Conservation (phyloP, 2,113 vertebrate species). For the Protobothrops flavoviridis region DNA sequence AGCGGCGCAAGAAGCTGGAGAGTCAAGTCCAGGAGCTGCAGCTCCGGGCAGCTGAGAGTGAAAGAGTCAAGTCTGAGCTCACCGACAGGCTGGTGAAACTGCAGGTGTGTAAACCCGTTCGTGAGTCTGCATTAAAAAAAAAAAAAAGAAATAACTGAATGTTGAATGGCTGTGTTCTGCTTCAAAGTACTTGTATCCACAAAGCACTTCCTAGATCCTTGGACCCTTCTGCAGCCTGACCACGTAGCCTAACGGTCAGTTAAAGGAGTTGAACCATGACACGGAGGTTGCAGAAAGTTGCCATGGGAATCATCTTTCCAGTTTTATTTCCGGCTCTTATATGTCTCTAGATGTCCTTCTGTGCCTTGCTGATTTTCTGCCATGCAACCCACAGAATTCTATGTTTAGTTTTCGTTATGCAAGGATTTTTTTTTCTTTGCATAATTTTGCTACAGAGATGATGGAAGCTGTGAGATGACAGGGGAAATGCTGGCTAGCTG, state of each 20-base stretch:
- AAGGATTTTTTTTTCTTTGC: neutral
- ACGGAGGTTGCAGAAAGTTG: neutral
- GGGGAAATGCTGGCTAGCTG: neutral
- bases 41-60: conserved; percentile 75
- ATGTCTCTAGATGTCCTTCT: neutral
- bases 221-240: no score
- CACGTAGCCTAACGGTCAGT: no score
- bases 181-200: neutral
- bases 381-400: conserved; percentile 8
- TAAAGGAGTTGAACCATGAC: neutral
- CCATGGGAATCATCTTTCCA: neutral
- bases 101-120: conserved; percentile 63
- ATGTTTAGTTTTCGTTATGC: conserved; percentile 7
- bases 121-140: neutral
- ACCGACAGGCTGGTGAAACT: conserved; percentile 78
- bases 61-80: conserved; percentile 74
- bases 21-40: conserved; percentile 79
- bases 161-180: neutral
- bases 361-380: neutral
- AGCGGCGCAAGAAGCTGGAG: conserved; percentile 81
- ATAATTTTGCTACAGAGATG: neutral
- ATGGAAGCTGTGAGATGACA: neutral
- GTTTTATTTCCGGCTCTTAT: neutral
- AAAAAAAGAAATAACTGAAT: neutral
- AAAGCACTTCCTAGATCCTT: neutral